Evolutionary conservation across 2,888 invertebrate genomes (phyloP), one percentile per base, ranked within the genome.

Genomic region (Caenorhabditis sp.): DNA sequence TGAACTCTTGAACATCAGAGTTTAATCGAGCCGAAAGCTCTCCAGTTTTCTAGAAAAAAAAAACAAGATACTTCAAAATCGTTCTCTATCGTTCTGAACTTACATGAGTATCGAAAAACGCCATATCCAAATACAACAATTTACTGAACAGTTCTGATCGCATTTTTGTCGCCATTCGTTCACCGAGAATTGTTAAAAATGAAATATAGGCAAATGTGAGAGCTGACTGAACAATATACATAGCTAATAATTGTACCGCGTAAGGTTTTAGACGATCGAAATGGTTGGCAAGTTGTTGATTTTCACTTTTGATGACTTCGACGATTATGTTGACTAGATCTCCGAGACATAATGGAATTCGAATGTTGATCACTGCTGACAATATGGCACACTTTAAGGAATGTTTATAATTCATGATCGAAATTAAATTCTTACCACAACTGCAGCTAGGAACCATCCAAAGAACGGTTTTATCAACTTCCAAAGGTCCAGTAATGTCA

Each of bases 1-100:
- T 97, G 88, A 97, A 97, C 87, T 97, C 96, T 88, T 97, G 96
- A 10, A 97, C 92, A 89, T 97, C 97, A 57, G 93, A 92, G 27
- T 95, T 95, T 75, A 97, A 89, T 92, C 95, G 92, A 88, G 94
- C 95, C 10, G 95, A 92, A 56, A 97, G 91, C 89, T 96, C 96
- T 0, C 96, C 96, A 0, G 75, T 76, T 70, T 77, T 81, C 77
- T 78, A 63, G 14, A 69, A 63, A 38, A 36, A 43, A 65, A 49
- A 63, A 53, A n/a, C n/a, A n/a, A n/a, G n/a, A n/a, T n/a, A n/a
- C n/a, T n/a, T n/a, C n/a, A n/a, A n/a, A n/a, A n/a, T n/a, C n/a
- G n/a, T n/a, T n/a, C n/a, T n/a, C n/a, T n/a, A n/a, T n/a, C n/a
- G n/a, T n/a, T n/a, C n/a, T n/a, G n/a, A 23, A 59, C 23, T 59